These are phyloP conservation scores for Acestrorhynchus altus DNA, from an alignment of 2,797 vertebrate genomes.

Conservation along the genomic window DNA sequence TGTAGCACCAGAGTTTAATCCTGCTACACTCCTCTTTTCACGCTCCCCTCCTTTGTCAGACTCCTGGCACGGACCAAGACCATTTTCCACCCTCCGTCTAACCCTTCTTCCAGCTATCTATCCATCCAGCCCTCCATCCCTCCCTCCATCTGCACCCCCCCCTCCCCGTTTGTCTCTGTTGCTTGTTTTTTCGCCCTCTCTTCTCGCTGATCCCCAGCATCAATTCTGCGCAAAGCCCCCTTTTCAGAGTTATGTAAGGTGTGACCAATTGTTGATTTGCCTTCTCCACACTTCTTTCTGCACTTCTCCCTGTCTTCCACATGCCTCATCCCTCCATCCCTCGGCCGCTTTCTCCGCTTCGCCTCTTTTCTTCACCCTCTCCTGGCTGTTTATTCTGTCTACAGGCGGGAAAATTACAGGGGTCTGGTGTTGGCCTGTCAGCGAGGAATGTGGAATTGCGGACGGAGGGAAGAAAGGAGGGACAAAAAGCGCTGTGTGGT, in stretches of 20 bases:
- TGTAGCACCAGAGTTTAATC: conserved; percentile 82
- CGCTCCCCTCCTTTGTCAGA: conserved; percentile 80
- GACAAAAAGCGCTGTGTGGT: conserved; percentile 62
- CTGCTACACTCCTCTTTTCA: conserved; percentile 76
- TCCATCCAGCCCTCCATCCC: conserved; percentile 58
- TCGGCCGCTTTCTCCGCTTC: conserved; percentile 47
- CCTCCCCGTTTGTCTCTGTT: not conserved
- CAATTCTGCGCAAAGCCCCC: conserved; percentile 65
- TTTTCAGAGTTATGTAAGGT: conserved; percentile 72
- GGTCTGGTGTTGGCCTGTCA: conserved; percentile 77
- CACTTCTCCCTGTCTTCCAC: conserved; percentile 59
- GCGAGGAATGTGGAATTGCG: conserved; percentile 69
- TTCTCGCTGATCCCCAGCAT: conserved; percentile 54
- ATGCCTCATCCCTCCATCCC: conserved; percentile 47
- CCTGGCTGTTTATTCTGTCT: conserved; percentile 58
- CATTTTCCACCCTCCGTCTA: conserved; percentile 65
- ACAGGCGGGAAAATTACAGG: conserved; percentile 73
- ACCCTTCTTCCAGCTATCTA: conserved; percentile 53
- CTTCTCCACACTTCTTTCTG: conserved; percentile 65
- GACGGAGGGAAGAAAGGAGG: conserved; percentile 48
- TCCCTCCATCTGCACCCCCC: conserved; percentile 15
- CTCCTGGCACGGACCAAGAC: conserved; percentile 75
- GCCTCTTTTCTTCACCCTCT: conserved; percentile 58
- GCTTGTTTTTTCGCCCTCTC: not conserved
- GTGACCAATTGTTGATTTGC: conserved; percentile 80